A percentile compares a stretch with the other conserved stretches of the same genome.
phyloP scores from a whole-genome alignment of 1,140 invertebrate genomes.

The Drosophila fuyamai region DNA sequence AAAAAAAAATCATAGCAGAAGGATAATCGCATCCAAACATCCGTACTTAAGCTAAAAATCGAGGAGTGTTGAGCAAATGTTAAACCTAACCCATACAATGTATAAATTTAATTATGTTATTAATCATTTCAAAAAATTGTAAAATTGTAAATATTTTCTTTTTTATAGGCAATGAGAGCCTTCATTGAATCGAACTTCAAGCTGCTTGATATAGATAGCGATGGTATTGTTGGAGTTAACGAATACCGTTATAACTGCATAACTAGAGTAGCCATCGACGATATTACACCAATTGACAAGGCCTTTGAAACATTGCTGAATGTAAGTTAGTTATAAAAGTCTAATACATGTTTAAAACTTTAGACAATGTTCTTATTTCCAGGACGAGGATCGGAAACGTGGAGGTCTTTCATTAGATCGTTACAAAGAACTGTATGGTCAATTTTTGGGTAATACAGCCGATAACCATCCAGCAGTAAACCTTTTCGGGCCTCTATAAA shows the following conservation, averaged over 20 bases:
- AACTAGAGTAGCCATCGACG: constrained; percentile 90
- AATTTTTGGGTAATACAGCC: constrained; percentile 92
- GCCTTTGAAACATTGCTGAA: constrained; percentile 91
- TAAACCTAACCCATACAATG: no score
- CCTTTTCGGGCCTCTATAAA: constrained; percentile 90
- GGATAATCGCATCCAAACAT: no score
- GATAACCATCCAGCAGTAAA: constrained; percentile 90
- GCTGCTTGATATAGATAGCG: constrained; percentile 91
- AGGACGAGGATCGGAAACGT: constrained; percentile 92
- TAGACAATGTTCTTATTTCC: constrained; percentile 3
- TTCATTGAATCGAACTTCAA: constrained; percentile 93
- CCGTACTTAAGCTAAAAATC: no score
- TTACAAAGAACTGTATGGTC: constrained; percentile 93
- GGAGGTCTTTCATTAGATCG: constrained; percentile 90
- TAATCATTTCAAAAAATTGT: no score
- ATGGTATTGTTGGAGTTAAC: constrained; percentile 91
- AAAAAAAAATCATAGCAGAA: no score
- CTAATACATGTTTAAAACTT: not conserved
- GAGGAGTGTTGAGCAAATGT: no score
- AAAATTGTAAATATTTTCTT: not conserved
- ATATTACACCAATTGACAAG: constrained; percentile 90
- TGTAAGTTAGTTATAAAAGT: constrained; percentile 86
- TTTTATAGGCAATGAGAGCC: constrained; percentile 89
- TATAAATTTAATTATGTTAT: no score
- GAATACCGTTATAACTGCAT: constrained; percentile 94